A percentile compares a stretch with the other conserved stretches of the same genome.
These are phyloP conservation scores for Tipula confusa DNA, from an alignment of 2,888 invertebrate species.

Conservation along the genomic window DNA sequence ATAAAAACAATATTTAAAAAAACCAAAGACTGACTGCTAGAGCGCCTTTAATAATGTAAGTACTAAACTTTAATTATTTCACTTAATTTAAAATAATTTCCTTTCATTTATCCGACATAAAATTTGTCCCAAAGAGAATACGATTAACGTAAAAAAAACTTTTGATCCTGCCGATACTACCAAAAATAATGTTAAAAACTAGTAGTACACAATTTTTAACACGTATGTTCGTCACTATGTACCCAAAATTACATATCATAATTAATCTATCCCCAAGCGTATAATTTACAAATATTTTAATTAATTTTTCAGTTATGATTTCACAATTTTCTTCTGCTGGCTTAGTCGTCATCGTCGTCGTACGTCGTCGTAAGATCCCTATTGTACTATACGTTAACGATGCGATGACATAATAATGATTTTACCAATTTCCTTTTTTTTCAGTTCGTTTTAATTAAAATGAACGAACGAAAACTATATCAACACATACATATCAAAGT, in stretches of 20 bases:
- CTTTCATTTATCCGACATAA: neutral
- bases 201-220: neutral
- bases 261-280: neutral
- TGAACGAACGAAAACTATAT: neutral
- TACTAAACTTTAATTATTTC: too few relatives aligned
- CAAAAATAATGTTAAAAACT: neutral
- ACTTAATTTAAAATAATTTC: neutral
- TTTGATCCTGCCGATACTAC: neutral
- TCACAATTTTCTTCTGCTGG: neutral
- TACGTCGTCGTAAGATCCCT: too few relatives aligned
- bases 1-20: too few relatives aligned
- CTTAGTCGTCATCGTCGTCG: neutral
- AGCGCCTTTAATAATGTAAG: too few relatives aligned
- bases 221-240: neutral
- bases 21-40: too few relatives aligned
- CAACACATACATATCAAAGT: neutral
- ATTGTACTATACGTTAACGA: too few relatives aligned
- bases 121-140: neutral
- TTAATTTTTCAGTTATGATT: neutral
- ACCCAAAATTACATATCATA: neutral
- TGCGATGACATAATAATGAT: neutral
- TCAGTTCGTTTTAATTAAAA: neutral
- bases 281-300: constrained; percentile 16
- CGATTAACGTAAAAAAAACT: neutral
- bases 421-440: neutral